Evolutionary conservation across 2,797 vertebrate genomes (phyloP), one percentile per base, ranked within the genome.

Genomic region (Myotis pilosus): DNA sequence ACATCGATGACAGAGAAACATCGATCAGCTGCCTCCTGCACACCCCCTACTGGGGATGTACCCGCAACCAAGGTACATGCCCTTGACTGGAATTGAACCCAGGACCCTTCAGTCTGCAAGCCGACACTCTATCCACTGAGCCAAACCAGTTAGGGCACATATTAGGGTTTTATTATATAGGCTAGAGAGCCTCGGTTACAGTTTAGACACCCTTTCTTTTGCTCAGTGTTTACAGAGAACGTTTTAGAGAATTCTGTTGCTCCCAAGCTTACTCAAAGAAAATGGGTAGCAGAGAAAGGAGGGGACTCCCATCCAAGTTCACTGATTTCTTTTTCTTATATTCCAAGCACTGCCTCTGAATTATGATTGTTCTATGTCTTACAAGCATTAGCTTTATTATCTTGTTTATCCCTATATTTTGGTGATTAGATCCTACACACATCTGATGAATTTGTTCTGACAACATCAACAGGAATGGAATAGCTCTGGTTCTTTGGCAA

Each of bases 401-500:
- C 33, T 5, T 33, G 7, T 28, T 69, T 0, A 0, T 94, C 25
- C 78, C 66, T 92, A 72, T 49, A 28, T 66, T 88, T 96, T 96
- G 49, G 41, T 78, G 97, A 97, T 93, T 13, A 92, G n/a, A 94
- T 69, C 38, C 94, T 96, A 95, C 92, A 93, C 20, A 57, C 66
- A 75, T 60, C 36, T 69, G 68, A 33, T 90, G 6, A 17, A 47
- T 91, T 98, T 96, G 94, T 47, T 80, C 94, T 96, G 96, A 94
- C 66, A 95, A 80, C 62, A 94, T 97, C 76, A 97, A 96, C 87
- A 87, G 41, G 69, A 71, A 71, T 75, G n/a, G 64, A 97, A 97
- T 33, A 62, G 95, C 71, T 94, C 88, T 66, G 83, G 79, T 82
- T 98, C 95, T 96, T 95, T 96, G 78, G 68, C 97, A 98, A 95